These are phyloP conservation scores for Aricia agestis DNA, from an alignment of 1,140 invertebrate genomes.

Conservation along the genomic window DNA sequence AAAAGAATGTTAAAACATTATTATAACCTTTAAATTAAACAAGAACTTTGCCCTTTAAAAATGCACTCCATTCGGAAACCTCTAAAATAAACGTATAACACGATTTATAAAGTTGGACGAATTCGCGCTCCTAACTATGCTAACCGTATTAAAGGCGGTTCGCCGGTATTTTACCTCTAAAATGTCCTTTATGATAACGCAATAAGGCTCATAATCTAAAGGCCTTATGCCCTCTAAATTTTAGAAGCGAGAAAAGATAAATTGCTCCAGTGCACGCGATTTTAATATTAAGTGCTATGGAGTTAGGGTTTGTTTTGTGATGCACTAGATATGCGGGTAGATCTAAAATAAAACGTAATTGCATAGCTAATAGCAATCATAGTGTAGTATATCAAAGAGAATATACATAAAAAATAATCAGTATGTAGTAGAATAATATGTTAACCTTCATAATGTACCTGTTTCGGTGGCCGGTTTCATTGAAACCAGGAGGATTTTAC, in stretches of 20 bases:
- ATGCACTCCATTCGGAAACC: background rate
- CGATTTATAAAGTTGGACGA: constrained; percentile 5
- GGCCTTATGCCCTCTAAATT: background rate
- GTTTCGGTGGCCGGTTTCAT: too few relatives aligned
- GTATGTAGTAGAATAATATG: too few relatives aligned
- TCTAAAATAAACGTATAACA: background rate
- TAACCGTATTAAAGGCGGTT: background rate
- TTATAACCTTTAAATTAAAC: background rate
- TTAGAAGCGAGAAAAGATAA: constrained; percentile 5
- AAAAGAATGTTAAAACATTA: too few relatives aligned
- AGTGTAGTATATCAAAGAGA: too few relatives aligned
- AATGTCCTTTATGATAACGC: too few relatives aligned
- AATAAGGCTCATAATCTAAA: too few relatives aligned
- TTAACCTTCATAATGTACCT: too few relatives aligned
- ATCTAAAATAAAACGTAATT: background rate
- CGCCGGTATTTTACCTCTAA: too few relatives aligned
- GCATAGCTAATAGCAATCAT: background rate
- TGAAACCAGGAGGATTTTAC: too few relatives aligned
- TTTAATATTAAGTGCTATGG: constrained; percentile 2
- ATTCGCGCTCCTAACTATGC: background rate
- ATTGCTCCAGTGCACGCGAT: background rate
- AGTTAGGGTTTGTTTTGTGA: background rate
- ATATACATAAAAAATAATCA: too few relatives aligned
- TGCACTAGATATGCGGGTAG: background rate
- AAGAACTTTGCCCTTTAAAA: background rate